Evolutionary conservation across 2,888 invertebrate species (phyloP).

Genomic region (Steromphala cineraria): DNA sequence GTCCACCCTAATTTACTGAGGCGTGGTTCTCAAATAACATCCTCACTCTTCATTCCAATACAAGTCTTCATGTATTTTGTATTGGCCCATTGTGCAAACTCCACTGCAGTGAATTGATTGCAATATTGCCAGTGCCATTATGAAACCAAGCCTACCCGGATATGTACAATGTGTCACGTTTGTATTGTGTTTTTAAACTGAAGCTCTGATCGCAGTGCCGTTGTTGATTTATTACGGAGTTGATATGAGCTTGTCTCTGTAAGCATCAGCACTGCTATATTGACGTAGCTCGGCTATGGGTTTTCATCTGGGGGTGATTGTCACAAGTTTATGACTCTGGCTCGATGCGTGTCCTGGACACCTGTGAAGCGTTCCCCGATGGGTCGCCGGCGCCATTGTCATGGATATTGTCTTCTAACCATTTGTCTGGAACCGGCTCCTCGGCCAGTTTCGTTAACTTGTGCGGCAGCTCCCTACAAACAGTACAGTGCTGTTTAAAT

Average conservation of each 20-base stretch:
- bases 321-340: too few relatives aligned
- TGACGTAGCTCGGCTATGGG: too few relatives aligned
- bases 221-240: constrained; percentile 1
- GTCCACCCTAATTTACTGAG: too few relatives aligned
- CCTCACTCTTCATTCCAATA: neutral
- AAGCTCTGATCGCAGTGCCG: neutral
- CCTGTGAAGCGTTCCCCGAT: too few relatives aligned
- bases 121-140: neutral
- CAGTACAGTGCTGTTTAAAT: neutral
- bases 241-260: neutral
- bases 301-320: too few relatives aligned
- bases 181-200: neutral
- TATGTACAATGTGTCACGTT: neutral
- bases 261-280: neutral
- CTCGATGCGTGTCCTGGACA: too few relatives aligned
- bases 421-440: neutral
- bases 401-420: neutral
- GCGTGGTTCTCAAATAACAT: neutral
- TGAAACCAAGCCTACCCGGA: constrained; percentile 3
- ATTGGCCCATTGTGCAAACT: neutral
- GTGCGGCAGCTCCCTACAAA: neutral
- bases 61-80: neutral
- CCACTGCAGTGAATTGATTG: neutral
- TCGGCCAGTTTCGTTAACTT: neutral
- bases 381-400: neutral